Conservation (phyloP, 1,140 invertebrate species). For the Bombus confusus region DNA sequence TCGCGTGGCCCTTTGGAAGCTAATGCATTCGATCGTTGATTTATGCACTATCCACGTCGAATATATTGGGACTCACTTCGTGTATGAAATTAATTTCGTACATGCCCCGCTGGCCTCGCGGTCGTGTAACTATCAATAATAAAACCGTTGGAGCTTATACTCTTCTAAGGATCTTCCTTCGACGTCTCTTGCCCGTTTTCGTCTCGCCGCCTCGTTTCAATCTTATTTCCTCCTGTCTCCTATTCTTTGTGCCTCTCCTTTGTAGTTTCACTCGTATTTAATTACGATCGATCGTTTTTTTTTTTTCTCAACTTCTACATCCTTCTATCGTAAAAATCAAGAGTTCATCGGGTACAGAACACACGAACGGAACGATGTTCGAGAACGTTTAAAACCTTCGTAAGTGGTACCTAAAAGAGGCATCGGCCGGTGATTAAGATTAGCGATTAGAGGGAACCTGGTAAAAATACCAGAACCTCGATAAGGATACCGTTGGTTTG, state of each 20-base stretch:
- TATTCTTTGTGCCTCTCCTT: constrained; percentile 10
- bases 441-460: constrained; percentile 34
- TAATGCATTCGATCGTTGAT: constrained; percentile 78
- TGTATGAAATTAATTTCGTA: constrained; percentile 80
- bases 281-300: not conserved
- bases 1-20: constrained; percentile 70
- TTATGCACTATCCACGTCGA: constrained; percentile 73
- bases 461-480: constrained; percentile 28
- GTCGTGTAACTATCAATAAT: constrained; percentile 76
- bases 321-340: not conserved
- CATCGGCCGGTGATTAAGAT: constrained; percentile 42
- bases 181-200: not conserved
- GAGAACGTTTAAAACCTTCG: not conserved
- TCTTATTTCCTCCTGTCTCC: not conserved
- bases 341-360: not conserved
- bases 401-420: constrained; percentile 6
- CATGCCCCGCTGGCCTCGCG: constrained; percentile 73
- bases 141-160: constrained; percentile 55
- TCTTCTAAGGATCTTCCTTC: constrained; percentile 42
- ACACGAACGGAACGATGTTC: not conserved
- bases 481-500: constrained; percentile 50
- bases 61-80: constrained; percentile 72
- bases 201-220: constrained; percentile 5
- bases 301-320: not conserved
- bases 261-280: constrained; percentile 17